Conservation (phyloP, 2,888 invertebrate genomes). For the Hesperia comma region DNA sequence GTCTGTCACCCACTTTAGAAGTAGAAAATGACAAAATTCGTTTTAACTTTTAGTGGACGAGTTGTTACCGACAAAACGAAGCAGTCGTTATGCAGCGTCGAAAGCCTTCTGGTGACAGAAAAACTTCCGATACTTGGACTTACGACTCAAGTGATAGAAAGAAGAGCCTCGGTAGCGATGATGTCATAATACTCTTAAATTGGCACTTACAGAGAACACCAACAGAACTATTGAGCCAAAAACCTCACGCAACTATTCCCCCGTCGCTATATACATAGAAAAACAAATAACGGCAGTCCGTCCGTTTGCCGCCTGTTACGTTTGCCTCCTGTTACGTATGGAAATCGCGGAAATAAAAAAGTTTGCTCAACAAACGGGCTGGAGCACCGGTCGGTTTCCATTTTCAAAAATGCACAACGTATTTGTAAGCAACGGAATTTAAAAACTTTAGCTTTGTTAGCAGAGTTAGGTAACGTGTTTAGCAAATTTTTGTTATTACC, state of each 20-base stretch:
- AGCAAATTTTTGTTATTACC: neutral
- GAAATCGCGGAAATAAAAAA: slow-evolving; percentile 29
- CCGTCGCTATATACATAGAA: slow-evolving; percentile 16
- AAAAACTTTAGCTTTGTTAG: neutral
- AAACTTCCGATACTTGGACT: too few species aligned
- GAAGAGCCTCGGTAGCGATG: too few species aligned
- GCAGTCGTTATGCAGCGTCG: too few species aligned
- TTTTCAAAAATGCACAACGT: slow-evolving; percentile 14
- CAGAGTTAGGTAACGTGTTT: neutral
- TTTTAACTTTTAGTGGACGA: too few species aligned
- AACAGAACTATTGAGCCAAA: neutral
- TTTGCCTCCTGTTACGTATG: slow-evolving; percentile 19
- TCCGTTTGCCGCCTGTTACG: slow-evolving; percentile 9
- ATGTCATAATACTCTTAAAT: too few species aligned
- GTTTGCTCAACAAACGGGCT: slow-evolving; percentile 9
- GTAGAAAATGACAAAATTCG: too few species aligned
- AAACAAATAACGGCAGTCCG: slow-evolving; percentile 17
- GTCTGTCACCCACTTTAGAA: too few species aligned
- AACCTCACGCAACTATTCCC: slow-evolving; percentile 7
- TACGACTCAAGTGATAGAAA: too few species aligned
- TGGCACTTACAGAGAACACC: neutral
- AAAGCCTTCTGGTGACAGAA: too few species aligned
- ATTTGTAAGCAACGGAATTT: slow-evolving; percentile 3
- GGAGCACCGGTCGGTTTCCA: slow-evolving; percentile 4
- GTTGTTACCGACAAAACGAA: too few species aligned